Percentiles rank a stretch among this genome's conserved stretches.
Evolutionary conservation across 35 echinoderm and acorn worm genomes (phyloP).

Genomic region (Amphiura filiformis): DNA sequence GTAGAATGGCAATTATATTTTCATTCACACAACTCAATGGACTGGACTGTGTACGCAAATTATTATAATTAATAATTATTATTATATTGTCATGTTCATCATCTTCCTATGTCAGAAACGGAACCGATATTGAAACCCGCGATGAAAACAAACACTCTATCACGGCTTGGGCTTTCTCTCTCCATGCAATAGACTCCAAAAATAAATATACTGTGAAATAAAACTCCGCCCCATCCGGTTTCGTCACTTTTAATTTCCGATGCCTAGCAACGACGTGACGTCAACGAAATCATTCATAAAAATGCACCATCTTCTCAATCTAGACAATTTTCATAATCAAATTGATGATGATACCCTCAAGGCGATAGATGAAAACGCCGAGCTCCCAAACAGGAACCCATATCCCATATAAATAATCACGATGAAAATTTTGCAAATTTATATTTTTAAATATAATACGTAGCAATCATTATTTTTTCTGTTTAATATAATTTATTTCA

Average conservation of each 20-base stretch:
- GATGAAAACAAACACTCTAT: not conserved
- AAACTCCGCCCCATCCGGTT: slow-evolving; percentile 62
- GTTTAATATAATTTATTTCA: too few species aligned
- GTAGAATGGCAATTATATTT: too few species aligned
- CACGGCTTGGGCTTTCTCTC: not conserved
- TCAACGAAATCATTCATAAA: slow-evolving; percentile 57
- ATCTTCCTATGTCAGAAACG: not conserved
- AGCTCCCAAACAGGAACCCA: too few species aligned
- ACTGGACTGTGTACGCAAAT: too few species aligned
- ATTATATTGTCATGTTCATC: too few species aligned
- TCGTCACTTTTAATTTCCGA: slow-evolving; percentile 57
- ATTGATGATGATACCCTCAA: not conserved
- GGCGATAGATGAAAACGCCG: not conserved
- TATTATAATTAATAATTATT: too few species aligned
- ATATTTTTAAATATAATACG: too few species aligned
- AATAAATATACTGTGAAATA: slow-evolving; percentile 32
- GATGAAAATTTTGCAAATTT: too few species aligned
- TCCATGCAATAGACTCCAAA: slow-evolving; percentile 8
- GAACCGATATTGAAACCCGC: not conserved
- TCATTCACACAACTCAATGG: too few species aligned
- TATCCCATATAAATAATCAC: too few species aligned
- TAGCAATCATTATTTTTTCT: too few species aligned
- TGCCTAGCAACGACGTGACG: slow-evolving; percentile 58
- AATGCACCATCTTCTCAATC: slow-evolving; percentile 25
- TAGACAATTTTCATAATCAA: slow-evolving; percentile 11